phyloP scores from a whole-genome alignment of 2,888 invertebrate species.

The Gastracanthus pulcherrimus region DNA sequence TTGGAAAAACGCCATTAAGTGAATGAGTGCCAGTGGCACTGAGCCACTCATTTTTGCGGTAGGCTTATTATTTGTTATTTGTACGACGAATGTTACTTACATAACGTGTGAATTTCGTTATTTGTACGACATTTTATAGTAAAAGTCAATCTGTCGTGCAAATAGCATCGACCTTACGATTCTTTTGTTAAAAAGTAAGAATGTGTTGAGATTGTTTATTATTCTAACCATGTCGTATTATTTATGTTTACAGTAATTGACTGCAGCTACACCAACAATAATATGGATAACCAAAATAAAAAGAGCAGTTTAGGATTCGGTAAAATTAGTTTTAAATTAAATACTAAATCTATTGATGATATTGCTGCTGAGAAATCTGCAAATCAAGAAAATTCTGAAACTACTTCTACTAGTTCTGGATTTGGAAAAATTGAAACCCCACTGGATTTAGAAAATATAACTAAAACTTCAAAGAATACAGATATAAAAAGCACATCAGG shows the following conservation, averaged over 20 bases:
- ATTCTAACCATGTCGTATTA: not conserved
- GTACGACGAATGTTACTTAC: too few species aligned
- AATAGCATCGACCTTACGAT: not conserved
- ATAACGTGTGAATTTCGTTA: too few species aligned
- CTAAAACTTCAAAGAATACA: not conserved
- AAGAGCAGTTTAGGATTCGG: conserved; percentile 31
- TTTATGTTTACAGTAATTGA: not conserved
- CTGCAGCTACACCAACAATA: not conserved
- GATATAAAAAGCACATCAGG: conserved; percentile 72
- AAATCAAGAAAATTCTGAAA: not conserved
- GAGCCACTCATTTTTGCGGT: too few species aligned
- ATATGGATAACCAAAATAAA: conserved; percentile 35
- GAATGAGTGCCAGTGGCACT: too few species aligned
- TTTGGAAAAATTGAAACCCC: conserved; percentile 6
- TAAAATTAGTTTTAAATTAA: conserved; percentile 57
- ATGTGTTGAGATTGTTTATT: too few species aligned
- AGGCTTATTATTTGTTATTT: too few species aligned
- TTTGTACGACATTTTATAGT: too few species aligned
- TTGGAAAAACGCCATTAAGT: too few species aligned
- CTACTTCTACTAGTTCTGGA: not conserved
- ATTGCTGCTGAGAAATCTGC: not conserved
- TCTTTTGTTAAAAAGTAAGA: not conserved
- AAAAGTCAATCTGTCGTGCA: too few species aligned
- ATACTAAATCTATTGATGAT: conserved; percentile 35
- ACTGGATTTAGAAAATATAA: not conserved